These are phyloP conservation scores for Coendou prehensilis DNA, from an alignment of 2,797 vertebrate species.

Conservation along the genomic window DNA sequence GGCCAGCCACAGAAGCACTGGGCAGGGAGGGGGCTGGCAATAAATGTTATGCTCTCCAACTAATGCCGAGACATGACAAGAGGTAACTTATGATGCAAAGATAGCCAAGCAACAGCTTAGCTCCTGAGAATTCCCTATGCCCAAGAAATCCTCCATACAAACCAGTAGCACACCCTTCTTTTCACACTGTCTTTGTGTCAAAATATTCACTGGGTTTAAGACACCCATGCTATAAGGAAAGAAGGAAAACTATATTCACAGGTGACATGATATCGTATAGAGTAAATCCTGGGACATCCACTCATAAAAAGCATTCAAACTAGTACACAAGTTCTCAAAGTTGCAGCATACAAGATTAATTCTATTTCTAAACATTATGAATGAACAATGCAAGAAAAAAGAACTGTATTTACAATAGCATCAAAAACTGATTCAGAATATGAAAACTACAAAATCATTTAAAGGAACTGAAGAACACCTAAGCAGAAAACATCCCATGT, in stretches of 20 bases:
- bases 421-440: not conserved
- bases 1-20: not conserved
- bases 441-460: not conserved
- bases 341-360: not conserved
- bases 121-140: not conserved
- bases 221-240: not conserved
- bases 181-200: not conserved
- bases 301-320: not conserved
- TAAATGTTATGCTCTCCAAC: not conserved
- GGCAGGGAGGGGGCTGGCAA: not conserved
- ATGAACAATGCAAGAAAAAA: not conserved
- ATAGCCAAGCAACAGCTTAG: not conserved
- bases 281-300: not conserved
- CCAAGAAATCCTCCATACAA: not conserved
- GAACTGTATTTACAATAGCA: not conserved
- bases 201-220: constrained; percentile 56
- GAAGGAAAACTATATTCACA: not conserved
- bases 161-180: not conserved
- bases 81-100: not conserved
- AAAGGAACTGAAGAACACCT: not conserved
- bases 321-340: not conserved
- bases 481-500: not conserved
- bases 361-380: not conserved
- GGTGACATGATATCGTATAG: not conserved
- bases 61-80: constrained; percentile 16